phyloP scores from a whole-genome alignment of 1,140 invertebrate genomes.

The Antheraea pernyi region DNA sequence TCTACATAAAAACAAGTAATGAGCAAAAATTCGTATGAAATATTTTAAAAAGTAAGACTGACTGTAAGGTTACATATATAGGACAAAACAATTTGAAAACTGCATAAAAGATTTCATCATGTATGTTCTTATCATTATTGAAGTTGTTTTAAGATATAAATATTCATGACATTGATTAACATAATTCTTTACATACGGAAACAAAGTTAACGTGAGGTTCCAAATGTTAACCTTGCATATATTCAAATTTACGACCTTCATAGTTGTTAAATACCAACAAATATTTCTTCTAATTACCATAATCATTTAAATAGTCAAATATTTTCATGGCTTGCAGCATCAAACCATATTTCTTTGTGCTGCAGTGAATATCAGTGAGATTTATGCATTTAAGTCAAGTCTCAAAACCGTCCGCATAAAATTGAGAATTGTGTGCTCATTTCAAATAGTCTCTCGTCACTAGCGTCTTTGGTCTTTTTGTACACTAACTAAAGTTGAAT shows the following conservation, averaged over 20 bases:
- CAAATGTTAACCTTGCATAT: neutral
- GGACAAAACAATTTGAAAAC: neutral
- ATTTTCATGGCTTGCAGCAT: neutral
- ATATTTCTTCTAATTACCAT: neutral
- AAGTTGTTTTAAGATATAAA: neutral
- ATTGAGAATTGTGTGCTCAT: no score
- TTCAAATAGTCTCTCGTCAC: no score
- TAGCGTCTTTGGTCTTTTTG: no score
- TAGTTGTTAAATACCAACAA: neutral
- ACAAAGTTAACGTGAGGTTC: neutral
- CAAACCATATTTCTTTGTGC: no score
- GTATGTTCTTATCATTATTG: neutral
- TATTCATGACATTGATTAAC: neutral
- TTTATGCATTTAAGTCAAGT: no score
- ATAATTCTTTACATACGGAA: neutral
- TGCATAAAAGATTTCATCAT: neutral
- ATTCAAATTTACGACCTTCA: neutral
- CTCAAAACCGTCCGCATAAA: no score
- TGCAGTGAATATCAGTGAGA: no score
- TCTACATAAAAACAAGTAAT: no score
- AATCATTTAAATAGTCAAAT: slow-evolving; percentile 15
- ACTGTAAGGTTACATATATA: no score
- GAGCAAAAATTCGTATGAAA: no score
- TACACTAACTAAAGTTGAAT: no score
- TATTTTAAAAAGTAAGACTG: no score